Conservation (phyloP, 2,888 invertebrate species). For the Heliconius hortense region DNA sequence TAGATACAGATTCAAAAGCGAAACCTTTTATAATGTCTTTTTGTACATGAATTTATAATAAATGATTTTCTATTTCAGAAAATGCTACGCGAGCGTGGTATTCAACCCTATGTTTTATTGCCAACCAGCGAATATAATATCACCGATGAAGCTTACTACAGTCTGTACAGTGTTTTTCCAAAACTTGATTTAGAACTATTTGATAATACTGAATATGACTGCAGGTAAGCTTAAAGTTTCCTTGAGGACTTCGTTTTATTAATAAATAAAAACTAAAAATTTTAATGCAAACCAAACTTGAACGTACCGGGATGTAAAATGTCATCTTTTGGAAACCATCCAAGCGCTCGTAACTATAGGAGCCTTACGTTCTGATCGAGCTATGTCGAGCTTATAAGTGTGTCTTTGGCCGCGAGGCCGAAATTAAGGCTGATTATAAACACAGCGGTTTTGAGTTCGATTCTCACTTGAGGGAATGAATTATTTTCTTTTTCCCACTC, state of each 20-base stretch:
- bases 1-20: no score
- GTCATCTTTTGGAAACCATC: no score
- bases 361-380: no score
- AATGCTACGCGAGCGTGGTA: conserved; percentile 63
- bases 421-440: no score
- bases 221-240: conserved; percentile 59
- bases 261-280: no score
- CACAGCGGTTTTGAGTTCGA: no score
- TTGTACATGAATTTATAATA: not conserved
- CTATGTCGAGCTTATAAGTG: no score
- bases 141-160: conserved; percentile 59
- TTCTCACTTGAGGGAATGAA: no score
- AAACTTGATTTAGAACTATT: conserved; percentile 70
- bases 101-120: conserved; percentile 67
- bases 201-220: conserved; percentile 74
- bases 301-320: no score
- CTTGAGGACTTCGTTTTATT: not conserved
- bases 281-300: not conserved
- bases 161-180: conserved; percentile 65
- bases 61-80: conserved; percentile 53
- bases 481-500: no score
- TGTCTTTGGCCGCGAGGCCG: no score
- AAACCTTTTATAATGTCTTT: not conserved
- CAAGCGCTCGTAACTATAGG: no score
- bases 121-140: conserved; percentile 64